phyloP scores from a whole-genome alignment of 1,140 invertebrate genomes.

The Rhagoletis pomonella region DNA sequence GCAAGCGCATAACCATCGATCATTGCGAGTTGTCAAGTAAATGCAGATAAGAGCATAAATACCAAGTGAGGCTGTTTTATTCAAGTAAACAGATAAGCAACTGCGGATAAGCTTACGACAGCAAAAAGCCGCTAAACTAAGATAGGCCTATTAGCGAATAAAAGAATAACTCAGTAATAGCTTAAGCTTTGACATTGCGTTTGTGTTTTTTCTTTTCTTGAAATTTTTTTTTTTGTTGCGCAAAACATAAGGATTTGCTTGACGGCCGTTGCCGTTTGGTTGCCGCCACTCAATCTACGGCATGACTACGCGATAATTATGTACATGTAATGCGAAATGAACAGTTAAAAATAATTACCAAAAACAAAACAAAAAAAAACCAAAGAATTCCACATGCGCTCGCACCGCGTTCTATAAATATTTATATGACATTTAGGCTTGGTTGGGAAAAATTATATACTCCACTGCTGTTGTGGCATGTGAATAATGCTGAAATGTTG shows the following conservation, averaged over 20 bases:
- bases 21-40: constrained; percentile 35
- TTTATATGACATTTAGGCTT: background rate
- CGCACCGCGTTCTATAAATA: constrained; percentile 13
- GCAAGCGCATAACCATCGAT: constrained; percentile 26
- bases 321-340: background rate
- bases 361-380: background rate
- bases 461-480: constrained; percentile 9
- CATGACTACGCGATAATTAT: background rate
- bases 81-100: constrained; percentile 1
- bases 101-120: background rate
- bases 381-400: background rate
- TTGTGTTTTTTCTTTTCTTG: background rate
- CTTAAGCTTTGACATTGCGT: background rate
- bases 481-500: constrained; percentile 35
- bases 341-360: background rate
- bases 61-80: background rate
- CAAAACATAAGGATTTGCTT: background rate
- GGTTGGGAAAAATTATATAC: constrained; percentile 40
- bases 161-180: background rate
- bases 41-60: constrained; percentile 4
- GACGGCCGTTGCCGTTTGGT: background rate
- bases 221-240: background rate
- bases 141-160: background rate
- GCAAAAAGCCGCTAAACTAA: background rate
- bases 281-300: too few relatives aligned